A percentile compares a stretch with the other conserved stretches of the same genome.
Conservation (phyloP, 2,797 vertebrate genomes). For the Crenuchus spilurus region DNA sequence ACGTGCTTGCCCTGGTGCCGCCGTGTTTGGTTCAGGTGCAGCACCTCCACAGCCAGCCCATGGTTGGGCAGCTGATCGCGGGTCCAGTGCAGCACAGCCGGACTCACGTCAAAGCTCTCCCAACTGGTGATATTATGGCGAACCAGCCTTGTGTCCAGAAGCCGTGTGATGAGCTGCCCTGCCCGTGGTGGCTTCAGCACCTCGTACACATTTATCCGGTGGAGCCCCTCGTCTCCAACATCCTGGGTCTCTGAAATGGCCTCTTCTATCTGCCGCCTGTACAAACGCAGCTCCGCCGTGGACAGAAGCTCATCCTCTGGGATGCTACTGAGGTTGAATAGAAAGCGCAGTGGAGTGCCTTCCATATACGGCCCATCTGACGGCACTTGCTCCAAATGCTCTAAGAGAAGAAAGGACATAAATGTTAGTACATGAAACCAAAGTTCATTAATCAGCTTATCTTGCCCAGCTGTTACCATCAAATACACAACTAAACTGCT, state of each 20-base stretch:
- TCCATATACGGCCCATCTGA: conserved; percentile 60
- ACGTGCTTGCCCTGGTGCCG: conserved; percentile 88
- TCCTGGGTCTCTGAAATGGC: conserved; percentile 54
- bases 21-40: conserved; percentile 84
- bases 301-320: conserved; percentile 94
- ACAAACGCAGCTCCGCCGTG: conserved; percentile 93
- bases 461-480: too few species aligned
- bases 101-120: conserved; percentile 98
- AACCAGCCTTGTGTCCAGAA: conserved; percentile 95
- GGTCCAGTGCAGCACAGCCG: conserved; percentile 95
- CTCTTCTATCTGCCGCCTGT: conserved; percentile 86
- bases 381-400: conserved; percentile 84
- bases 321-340: conserved; percentile 98
- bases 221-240: conserved; percentile 79
- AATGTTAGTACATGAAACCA: conserved; percentile 20
- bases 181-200: conserved; percentile 87
- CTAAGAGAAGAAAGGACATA: conserved; percentile 66
- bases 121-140: conserved; percentile 89
- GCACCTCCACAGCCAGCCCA: conserved; percentile 92
- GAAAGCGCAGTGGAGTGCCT: conserved; percentile 80
- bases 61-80: conserved; percentile 89
- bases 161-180: conserved; percentile 89
- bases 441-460: too few species aligned
- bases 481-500: too few species aligned
- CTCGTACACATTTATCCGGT: conserved; percentile 97